phyloP scores from a whole-genome alignment of 1,140 invertebrate genomes.

The Megathymus violae region DNA sequence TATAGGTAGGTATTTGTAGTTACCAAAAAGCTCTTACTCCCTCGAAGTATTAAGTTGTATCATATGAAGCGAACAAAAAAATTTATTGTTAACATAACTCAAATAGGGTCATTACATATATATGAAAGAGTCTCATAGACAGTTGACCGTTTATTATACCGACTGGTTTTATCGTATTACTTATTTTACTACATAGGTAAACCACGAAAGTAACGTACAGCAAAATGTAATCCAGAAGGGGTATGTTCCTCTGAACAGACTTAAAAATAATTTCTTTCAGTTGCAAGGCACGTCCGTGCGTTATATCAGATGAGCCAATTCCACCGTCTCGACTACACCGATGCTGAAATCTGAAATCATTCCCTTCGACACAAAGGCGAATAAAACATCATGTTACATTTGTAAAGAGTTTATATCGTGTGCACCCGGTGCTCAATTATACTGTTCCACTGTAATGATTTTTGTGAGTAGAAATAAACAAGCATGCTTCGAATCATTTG shows the following conservation, averaged over 20 bases:
- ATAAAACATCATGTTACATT: conserved; percentile 54
- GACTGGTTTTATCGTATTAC: background rate
- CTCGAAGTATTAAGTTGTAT: too few relatives aligned
- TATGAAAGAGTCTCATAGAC: too few relatives aligned
- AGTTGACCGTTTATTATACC: too few relatives aligned
- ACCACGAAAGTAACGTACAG: background rate
- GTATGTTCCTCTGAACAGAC: conserved; percentile 12
- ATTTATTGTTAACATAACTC: too few relatives aligned
- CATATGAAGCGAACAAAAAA: too few relatives aligned
- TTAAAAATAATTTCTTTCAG: conserved; percentile 68
- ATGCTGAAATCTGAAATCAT: conserved; percentile 60
- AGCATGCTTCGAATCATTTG: too few relatives aligned
- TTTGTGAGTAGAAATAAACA: conserved; percentile 2
- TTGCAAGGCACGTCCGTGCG: conserved; percentile 72
- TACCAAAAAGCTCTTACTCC: too few relatives aligned
- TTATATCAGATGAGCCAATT: conserved; percentile 71
- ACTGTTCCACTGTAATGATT: too few relatives aligned
- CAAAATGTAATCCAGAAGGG: background rate
- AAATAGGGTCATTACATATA: too few relatives aligned
- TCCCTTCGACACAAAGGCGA: conserved; percentile 52
- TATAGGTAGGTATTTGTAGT: too few relatives aligned
- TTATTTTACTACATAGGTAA: conserved; percentile 12
- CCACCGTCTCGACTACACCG: conserved; percentile 54
- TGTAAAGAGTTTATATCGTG: conserved; percentile 34
- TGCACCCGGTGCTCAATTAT: too few relatives aligned